These are phyloP conservation scores for Drosophila antonietae DNA, from an alignment of 2,888 invertebrate species.

Conservation along the genomic window DNA sequence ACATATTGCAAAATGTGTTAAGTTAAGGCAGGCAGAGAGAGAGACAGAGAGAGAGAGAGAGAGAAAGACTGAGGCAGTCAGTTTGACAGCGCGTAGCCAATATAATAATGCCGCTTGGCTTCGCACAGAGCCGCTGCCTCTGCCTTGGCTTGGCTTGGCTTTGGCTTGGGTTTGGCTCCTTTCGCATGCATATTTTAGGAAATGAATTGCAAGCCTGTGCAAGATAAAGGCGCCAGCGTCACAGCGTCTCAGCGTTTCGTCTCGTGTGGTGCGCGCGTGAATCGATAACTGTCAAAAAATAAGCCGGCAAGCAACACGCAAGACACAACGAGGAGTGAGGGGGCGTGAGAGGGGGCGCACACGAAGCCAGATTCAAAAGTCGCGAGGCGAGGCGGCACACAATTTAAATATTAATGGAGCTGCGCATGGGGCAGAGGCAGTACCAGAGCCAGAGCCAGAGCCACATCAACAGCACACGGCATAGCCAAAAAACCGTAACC, in stretches of 20 bases:
- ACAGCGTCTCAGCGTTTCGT: slow-evolving; percentile 30
- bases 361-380: slow-evolving; percentile 37
- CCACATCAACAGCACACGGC: slow-evolving; percentile 59
- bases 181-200: slow-evolving; percentile 76
- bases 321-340: slow-evolving; percentile 19
- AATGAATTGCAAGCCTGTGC: slow-evolving; percentile 69
- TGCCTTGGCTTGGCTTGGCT: not conserved
- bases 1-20: slow-evolving; percentile 67
- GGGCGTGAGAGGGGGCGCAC: too few species aligned
- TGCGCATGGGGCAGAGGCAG: slow-evolving; percentile 50
- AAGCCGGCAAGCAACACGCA: slow-evolving; percentile 76
- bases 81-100: slow-evolving; percentile 74
- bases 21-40: not conserved
- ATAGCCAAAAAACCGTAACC: slow-evolving; percentile 79
- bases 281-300: slow-evolving; percentile 83
- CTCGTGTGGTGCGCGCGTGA: slow-evolving; percentile 51
- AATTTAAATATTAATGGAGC: slow-evolving; percentile 82
- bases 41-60: not conserved
- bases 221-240: slow-evolving; percentile 67
- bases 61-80: slow-evolving; percentile 1
- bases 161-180: slow-evolving; percentile 12
- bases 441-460: slow-evolving; percentile 1
- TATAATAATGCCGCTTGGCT: slow-evolving; percentile 68
- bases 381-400: slow-evolving; percentile 67
- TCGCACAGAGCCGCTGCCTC: slow-evolving; percentile 1